A percentile compares a stretch with the other conserved stretches of the same genome.
These are phyloP conservation scores for Tillus elongatus DNA, from an alignment of 2,888 invertebrate species.

Conservation along the genomic window DNA sequence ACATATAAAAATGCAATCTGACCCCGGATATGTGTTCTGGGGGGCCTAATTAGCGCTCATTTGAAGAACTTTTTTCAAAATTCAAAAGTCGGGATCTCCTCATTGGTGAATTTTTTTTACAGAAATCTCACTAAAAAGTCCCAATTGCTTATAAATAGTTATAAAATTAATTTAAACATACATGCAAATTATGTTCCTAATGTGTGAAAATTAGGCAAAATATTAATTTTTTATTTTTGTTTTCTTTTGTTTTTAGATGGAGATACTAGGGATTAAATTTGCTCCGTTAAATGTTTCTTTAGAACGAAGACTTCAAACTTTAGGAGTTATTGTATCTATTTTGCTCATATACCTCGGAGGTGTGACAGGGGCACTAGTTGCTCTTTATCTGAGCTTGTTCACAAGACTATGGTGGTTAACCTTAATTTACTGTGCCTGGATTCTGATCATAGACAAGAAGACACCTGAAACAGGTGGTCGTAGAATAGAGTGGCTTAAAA, in stretches of 20 bases:
- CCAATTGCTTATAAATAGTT: too few relatives aligned
- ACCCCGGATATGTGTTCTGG: too few relatives aligned
- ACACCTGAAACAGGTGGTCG: slow-evolving; percentile 48
- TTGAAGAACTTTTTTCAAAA: too few relatives aligned
- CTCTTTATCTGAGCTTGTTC: slow-evolving; percentile 47
- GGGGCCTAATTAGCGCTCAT: too few relatives aligned
- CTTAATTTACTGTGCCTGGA: slow-evolving; percentile 12
- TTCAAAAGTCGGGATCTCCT: too few relatives aligned
- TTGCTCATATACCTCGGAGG: slow-evolving; percentile 55
- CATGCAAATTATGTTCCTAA: too few relatives aligned
- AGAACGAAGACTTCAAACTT: slow-evolving; percentile 71
- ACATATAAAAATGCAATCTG: too few relatives aligned
- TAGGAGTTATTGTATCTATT: slow-evolving; percentile 68
- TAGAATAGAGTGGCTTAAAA: slow-evolving; percentile 44
- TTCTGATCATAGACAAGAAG: slow-evolving; percentile 45
- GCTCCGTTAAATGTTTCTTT: slow-evolving; percentile 73
- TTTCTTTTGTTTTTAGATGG: slow-evolving; percentile 27
- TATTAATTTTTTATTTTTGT: background rate
- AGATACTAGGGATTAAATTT: slow-evolving; percentile 67
- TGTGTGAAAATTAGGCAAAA: too few relatives aligned
- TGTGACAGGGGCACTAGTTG: slow-evolving; percentile 44
- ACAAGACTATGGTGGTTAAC: slow-evolving; percentile 12
- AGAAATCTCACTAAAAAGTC: too few relatives aligned
- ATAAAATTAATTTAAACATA: too few relatives aligned
- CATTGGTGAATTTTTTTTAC: too few relatives aligned